These are phyloP conservation scores for Diplazon laetatorius DNA, from an alignment of 2,888 invertebrate species.

Conservation along the genomic window DNA sequence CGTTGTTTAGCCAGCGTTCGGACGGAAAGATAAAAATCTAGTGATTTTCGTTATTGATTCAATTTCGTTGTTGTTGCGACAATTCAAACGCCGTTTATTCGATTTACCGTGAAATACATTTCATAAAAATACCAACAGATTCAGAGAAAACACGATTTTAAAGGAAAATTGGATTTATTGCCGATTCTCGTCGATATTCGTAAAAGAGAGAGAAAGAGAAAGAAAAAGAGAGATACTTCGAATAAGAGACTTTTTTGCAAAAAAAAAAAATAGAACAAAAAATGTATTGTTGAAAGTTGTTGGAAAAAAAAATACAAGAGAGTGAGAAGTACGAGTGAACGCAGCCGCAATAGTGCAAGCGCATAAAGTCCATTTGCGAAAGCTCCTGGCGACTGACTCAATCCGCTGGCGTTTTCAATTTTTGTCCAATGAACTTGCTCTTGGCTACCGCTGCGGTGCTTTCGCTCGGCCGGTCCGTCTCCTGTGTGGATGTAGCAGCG, in stretches of 20 bases:
- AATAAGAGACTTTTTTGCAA: neutral
- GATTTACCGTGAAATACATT: neutral
- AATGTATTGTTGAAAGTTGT: conserved; percentile 22
- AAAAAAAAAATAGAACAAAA: neutral
- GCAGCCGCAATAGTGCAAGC: conserved; percentile 8
- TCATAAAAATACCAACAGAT: neutral
- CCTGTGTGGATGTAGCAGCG: no score
- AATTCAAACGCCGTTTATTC: no score
- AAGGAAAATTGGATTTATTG: neutral
- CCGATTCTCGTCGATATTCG: neutral
- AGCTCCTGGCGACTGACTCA: conserved; percentile 21
- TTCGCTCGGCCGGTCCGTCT: conserved; percentile 1
- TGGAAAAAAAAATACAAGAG: conserved; percentile 14
- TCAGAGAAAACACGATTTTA: no score
- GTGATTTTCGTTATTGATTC: no score
- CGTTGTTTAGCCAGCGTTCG: no score
- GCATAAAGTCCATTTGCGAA: conserved; percentile 54
- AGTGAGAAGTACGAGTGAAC: neutral
- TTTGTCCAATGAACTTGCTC: conserved; percentile 24
- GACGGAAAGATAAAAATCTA: no score
- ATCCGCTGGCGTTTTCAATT: conserved; percentile 40
- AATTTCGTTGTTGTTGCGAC: no score
- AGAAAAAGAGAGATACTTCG: neutral
- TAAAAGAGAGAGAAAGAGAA: neutral
- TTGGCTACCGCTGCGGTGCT: neutral